These are phyloP conservation scores for Heliconius congener DNA, from an alignment of 1,140 invertebrate genomes.

Conservation along the genomic window DNA sequence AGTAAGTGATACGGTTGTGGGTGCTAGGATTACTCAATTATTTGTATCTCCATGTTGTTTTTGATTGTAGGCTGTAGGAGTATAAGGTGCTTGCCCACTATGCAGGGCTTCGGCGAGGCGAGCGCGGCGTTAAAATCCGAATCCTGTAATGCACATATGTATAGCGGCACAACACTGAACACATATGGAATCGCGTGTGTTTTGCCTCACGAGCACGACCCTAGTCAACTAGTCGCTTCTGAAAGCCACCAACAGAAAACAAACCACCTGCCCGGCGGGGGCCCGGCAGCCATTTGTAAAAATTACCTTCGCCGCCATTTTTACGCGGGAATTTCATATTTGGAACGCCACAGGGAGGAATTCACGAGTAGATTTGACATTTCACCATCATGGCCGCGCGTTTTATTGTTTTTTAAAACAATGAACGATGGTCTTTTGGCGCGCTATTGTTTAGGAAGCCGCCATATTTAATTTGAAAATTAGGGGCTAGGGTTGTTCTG, in stretches of 20 bases:
- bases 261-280: slow-evolving; percentile 63
- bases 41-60: slow-evolving; percentile 17
- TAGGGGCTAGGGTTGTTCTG: slow-evolving; percentile 52
- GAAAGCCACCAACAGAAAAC: slow-evolving; percentile 58
- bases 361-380: slow-evolving; percentile 73
- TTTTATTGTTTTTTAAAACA: slow-evolving; percentile 77
- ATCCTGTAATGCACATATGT: neutral
- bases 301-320: slow-evolving; percentile 77
- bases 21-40: slow-evolving; percentile 56
- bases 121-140: neutral
- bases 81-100: neutral
- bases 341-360: slow-evolving; percentile 73
- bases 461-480: slow-evolving; percentile 78
- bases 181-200: slow-evolving; percentile 10
- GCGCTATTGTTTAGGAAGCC: slow-evolving; percentile 65
- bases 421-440: slow-evolving; percentile 67
- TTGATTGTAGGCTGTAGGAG: neutral
- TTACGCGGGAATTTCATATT: slow-evolving; percentile 76
- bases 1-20: slow-evolving; percentile 52
- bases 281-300: slow-evolving; percentile 78
- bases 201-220: slow-evolving; percentile 37
- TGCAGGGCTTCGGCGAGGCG: neutral
- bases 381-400: slow-evolving; percentile 69
- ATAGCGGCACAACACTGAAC: neutral
- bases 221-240: slow-evolving; percentile 39